phyloP scores from a whole-genome alignment of 2,797 vertebrate genomes.

The Phalloptychus januarius region DNA sequence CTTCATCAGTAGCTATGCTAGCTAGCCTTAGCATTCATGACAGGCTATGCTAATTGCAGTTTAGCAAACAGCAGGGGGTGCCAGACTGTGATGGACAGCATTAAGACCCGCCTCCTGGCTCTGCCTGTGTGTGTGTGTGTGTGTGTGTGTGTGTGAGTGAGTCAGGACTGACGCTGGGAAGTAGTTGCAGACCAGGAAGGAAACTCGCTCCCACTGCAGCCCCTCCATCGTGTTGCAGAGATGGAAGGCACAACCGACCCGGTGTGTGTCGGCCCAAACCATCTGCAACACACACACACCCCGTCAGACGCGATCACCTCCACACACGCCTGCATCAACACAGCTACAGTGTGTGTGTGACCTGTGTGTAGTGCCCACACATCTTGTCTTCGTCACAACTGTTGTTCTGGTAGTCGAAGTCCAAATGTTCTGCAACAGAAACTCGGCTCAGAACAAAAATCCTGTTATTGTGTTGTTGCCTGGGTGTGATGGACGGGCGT shows the following conservation, averaged over 20 bases:
- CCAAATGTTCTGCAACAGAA: constrained; percentile 34
- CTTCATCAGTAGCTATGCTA: too few species aligned
- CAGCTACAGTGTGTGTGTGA: constrained; percentile 32
- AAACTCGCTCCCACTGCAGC: constrained; percentile 37
- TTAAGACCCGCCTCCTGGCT: too few species aligned
- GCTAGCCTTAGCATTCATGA: too few species aligned
- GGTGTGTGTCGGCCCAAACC: constrained; percentile 76
- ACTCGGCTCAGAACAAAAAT: not conserved
- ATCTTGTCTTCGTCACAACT: constrained; percentile 70
- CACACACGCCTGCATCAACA: not conserved
- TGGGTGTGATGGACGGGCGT: not conserved
- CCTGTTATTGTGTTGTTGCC: not conserved
- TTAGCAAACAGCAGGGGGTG: too few species aligned
- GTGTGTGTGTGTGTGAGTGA: too few species aligned
- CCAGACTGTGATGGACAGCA: too few species aligned
- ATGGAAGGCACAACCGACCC: constrained; percentile 75
- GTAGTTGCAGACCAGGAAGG: constrained; percentile 80
- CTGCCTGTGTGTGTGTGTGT: too few species aligned
- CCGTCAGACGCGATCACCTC: constrained; percentile 1
- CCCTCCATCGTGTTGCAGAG: constrained; percentile 66
- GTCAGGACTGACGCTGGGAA: constrained; percentile 72
- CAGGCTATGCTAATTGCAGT: too few species aligned
- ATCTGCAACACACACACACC: constrained; percentile 74
- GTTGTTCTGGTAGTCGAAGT: constrained; percentile 71
- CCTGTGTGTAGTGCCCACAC: constrained; percentile 85